These are phyloP conservation scores for Thunnus maccoyii DNA, from an alignment of 2,113 vertebrate species.

Conservation along the genomic window DNA sequence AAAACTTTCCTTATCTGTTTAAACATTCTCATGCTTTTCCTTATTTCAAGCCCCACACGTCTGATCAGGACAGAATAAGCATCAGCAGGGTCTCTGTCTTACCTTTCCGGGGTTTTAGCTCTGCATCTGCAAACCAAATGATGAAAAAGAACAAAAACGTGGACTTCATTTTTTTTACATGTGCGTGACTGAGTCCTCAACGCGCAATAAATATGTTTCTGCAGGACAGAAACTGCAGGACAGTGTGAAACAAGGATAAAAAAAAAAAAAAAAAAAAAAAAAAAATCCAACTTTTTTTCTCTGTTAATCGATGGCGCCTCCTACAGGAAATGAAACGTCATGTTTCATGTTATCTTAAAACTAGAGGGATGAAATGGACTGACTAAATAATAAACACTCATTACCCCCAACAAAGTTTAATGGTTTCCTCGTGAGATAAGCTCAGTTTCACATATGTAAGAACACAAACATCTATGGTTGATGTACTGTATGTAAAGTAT, in stretches of 20 bases:
- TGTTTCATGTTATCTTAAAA: neutral
- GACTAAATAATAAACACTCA: neutral
- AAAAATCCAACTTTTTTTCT: conserved; percentile 17
- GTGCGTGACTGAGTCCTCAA: conserved; percentile 54
- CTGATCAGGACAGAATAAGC: conserved; percentile 31
- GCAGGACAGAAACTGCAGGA: conserved; percentile 64
- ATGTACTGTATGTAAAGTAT: too few relatives aligned
- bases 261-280: neutral
- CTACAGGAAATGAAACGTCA: conserved; percentile 62
- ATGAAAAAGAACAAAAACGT: conserved; percentile 72
- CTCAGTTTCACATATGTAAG: neutral
- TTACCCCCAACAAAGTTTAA: neutral
- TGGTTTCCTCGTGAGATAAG: too few relatives aligned
- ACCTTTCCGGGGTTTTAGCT: conserved; percentile 80
- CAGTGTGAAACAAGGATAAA: conserved; percentile 51
- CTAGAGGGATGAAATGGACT: conserved; percentile 11
- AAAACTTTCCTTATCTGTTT: neutral
- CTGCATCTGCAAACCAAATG: conserved; percentile 74
- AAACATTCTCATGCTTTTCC: neutral
- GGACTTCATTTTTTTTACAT: conserved; percentile 76
- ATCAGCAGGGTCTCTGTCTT: conserved; percentile 61
- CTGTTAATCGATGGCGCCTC: conserved; percentile 76
- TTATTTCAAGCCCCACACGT: conserved; percentile 26
- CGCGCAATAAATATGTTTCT: conserved; percentile 68
- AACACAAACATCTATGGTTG: neutral